Base-by-base conservation (phyloP, 2,888 invertebrate genomes). In the Buathra laborator region DNA sequence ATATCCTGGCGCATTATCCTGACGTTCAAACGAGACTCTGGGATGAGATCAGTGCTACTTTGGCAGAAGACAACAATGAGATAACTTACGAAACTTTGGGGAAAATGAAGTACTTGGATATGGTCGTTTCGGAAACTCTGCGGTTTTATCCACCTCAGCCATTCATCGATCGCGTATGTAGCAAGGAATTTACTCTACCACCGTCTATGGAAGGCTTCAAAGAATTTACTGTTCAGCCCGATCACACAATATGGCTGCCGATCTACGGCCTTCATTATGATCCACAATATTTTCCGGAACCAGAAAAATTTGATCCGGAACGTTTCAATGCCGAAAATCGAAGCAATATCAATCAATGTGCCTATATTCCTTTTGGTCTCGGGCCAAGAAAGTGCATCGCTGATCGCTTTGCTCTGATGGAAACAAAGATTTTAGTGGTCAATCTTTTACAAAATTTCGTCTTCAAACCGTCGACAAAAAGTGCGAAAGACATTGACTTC, bases 11-110 rank as follows among this genome's bases (percentile, higher is more conserved):
- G 2, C 29, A 94, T 5, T 89, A 95, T 85, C 90, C 93, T 0
- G 90, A 94, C 0, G 86, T 94, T 0, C 94, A 95, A 82, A 93
- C 94, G 0, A 93, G 91, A 85, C 89, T 95, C 83, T 89, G 89
- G 3, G 59, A 83, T 0, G 92, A 93, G 85, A 88, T 93, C 16
- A 91, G 92, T 37, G 43, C 64, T 0, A 80, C 83, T 24, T 24
- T 78, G n/a, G 74, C 59, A 3, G 81, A 83, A 7, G 51, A 87
- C 0, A 53, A 72, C 1, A 88, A 81, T 1, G 64, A 87, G 7
- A 84, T 89, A 3, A 87, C 85, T 19, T 90, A 90, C 53, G 88
- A 86, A 14, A 66, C 51, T 7, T 64, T 90, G 44, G 37, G 75
- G 16, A 79, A 81, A n/a, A 84, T 90, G 86, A 88, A 88, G 32